Evolutionary conservation across 2,113 vertebrate species (phyloP).

Genomic region (Todiramphus chloris): DNA sequence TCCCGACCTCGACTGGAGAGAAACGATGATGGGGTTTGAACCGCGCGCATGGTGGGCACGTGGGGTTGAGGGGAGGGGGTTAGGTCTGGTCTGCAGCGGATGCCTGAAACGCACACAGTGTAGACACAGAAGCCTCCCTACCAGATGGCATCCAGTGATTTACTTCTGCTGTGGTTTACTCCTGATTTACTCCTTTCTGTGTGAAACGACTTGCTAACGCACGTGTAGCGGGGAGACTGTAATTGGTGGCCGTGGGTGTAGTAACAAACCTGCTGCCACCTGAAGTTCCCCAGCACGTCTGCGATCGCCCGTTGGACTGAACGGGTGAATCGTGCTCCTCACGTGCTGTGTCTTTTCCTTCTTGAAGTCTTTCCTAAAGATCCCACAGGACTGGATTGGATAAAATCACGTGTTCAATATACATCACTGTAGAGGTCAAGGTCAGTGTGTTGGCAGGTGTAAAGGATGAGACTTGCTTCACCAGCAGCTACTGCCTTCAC

Average conservation of each 20-base stretch:
- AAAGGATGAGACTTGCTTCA: neutral
- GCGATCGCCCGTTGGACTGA: neutral
- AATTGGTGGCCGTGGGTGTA: neutral
- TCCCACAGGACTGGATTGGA: neutral
- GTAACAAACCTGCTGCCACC: neutral
- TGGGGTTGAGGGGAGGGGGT: slow-evolving; percentile 10
- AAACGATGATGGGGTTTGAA: neutral
- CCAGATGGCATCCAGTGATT: neutral
- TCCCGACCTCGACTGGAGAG: slow-evolving; percentile 12
- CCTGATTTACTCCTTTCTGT: too few species aligned
- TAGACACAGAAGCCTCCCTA: neutral
- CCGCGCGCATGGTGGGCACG: neutral
- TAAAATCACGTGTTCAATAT: neutral
- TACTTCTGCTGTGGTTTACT: neutral
- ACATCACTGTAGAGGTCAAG: neutral
- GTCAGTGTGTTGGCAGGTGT: neutral
- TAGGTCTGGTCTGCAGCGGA: neutral
- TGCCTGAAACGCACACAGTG: neutral
- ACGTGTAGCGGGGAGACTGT: neutral
- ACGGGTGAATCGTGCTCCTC: neutral
- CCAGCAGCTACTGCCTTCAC: neutral
- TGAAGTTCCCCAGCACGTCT: neutral
- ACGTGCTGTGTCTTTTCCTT: neutral
- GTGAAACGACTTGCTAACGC: neutral
- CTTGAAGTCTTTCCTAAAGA: neutral